Conservation (phyloP, 2,888 invertebrate species). For the Drosophila pegasa region DNA sequence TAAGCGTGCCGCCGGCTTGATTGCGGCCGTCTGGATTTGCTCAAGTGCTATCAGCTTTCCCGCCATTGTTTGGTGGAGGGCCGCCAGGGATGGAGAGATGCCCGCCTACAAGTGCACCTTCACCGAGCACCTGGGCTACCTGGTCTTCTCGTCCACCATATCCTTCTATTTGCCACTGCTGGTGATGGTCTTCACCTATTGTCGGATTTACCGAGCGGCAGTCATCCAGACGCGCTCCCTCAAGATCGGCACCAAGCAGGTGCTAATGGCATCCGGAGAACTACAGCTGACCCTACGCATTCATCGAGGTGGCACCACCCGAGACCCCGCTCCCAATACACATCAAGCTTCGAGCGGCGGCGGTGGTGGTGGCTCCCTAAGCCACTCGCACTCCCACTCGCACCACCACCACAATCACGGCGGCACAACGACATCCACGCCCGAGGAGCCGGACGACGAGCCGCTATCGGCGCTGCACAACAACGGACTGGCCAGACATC, state of each 20-base stretch:
- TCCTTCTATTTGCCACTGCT: conserved; percentile 98
- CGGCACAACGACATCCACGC: conserved; percentile 87
- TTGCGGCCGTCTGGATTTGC: conserved; percentile 98
- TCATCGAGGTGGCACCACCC: conserved; percentile 94
- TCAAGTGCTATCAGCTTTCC: conserved; percentile 99
- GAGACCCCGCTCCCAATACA: conserved; percentile 85
- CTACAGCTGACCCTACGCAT: conserved; percentile 95
- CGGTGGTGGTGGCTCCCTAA: conserved; percentile 80
- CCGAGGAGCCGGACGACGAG: conserved; percentile 89
- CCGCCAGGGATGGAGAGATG: conserved; percentile 92
- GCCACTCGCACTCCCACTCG: conserved; percentile 82
- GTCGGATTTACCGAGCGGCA: conserved; percentile 97
- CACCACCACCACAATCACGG: conserved; percentile 83
- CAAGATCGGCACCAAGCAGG: conserved; percentile 95
- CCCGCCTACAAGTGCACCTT: conserved; percentile 96
- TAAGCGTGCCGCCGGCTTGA: conserved; percentile 93
- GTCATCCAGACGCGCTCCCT: conserved; percentile 95
- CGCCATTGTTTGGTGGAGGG: conserved; percentile 98
- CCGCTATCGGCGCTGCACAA: conserved; percentile 91
- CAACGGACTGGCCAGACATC: conserved; percentile 90
- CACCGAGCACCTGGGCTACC: conserved; percentile 97
- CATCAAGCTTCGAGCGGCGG: conserved; percentile 79
- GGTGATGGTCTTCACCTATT: conserved; percentile 99
- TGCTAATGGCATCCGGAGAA: conserved; percentile 93
- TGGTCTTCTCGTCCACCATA: conserved; percentile 98